Base-by-base conservation (phyloP, 2,113 vertebrate genomes). In the Leucoraja erinaceus region DNA sequence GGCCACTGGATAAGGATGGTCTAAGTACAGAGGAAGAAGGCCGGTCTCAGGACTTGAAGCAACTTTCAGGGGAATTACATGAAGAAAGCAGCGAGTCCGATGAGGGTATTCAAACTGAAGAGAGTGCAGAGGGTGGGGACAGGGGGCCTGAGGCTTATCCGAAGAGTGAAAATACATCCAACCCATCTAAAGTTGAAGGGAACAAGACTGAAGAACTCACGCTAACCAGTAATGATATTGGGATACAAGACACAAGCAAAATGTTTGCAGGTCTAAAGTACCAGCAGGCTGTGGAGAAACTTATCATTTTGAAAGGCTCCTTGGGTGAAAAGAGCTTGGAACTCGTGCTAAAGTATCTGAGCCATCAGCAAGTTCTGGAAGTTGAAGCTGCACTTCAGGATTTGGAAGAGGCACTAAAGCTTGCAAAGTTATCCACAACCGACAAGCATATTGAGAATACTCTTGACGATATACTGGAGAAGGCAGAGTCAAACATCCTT, bases 351-450 rank as follows among this genome's bases (percentile, higher is more conserved):
- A 97, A 95, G 93, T 96, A 98, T 93, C 95, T 99, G 0, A 96
- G 96, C 11, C 94, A 96, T 33, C 95, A 96, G 0, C 95, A 98
- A 0, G 93, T 97, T 78, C 93, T 95, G 3, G 95, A 93, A 93
- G 90, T 99, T 93, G 99, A 99, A 94, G 95, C 96, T 93, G 96
- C 98, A 97, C 97, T 98, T 93, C 95, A 96, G 0, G 97, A 98
- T 79, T 95, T 99, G 95, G 96, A 97, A n/a, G 92, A 94, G 5
- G 97, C 97, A 95, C 84, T 99, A 93, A 95, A 96, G 93, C 94
- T 96, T 0, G 96, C 96, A 0, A 95, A 70, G 18, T 95, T 93
- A 63, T 94, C 95, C 0, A 94, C 94, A 0, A 94, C 94, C 22
- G 95, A 94, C 0, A 95, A 94, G 0, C 96, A 97, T 0, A 81